Percentiles rank a stretch among this genome's conserved stretches.
These are phyloP conservation scores for Ascidia mentula DNA, from an alignment of 23 tunicate genomes.

Conservation along the genomic window DNA sequence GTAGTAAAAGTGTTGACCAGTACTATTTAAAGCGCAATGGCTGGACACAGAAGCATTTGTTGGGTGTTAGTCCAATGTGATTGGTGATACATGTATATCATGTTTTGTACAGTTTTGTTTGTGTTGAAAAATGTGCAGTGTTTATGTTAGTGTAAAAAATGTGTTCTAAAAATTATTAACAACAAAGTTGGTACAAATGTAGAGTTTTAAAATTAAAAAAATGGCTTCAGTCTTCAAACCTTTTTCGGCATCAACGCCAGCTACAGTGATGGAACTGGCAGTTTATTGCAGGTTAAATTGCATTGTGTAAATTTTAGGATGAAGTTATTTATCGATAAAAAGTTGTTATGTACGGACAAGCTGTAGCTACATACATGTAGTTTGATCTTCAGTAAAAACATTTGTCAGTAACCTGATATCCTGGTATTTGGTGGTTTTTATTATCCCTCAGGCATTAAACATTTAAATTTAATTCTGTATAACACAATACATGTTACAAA, in stretches of 20 bases:
- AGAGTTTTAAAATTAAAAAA: background rate
- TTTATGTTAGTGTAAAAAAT: too few species aligned
- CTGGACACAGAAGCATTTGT: too few species aligned
- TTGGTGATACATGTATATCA: too few species aligned
- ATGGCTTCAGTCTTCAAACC: constrained; percentile 21
- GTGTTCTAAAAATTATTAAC: background rate
- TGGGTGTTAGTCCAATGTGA: too few species aligned
- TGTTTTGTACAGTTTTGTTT: background rate
- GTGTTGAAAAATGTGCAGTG: background rate
- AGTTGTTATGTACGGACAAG: too few species aligned
- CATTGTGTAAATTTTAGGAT: background rate
- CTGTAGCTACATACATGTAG: too few species aligned
- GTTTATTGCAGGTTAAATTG: constrained; percentile 40
- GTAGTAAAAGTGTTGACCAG: background rate
- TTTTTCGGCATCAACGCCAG: constrained; percentile 30
- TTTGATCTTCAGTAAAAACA: too few species aligned
- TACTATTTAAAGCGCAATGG: background rate
- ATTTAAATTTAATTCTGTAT: too few species aligned
- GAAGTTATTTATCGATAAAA: too few species aligned
- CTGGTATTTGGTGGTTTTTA: too few species aligned
- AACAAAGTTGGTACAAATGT: background rate
- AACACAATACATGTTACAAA: too few species aligned
- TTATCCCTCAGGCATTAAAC: background rate
- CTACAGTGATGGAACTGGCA: constrained; percentile 23
- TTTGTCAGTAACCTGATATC: too few species aligned